Percentiles rank a stretch among this genome's conserved stretches.
phyloP scores from a whole-genome alignment of 1,140 invertebrate genomes.

The Drosophila virilis region DNA sequence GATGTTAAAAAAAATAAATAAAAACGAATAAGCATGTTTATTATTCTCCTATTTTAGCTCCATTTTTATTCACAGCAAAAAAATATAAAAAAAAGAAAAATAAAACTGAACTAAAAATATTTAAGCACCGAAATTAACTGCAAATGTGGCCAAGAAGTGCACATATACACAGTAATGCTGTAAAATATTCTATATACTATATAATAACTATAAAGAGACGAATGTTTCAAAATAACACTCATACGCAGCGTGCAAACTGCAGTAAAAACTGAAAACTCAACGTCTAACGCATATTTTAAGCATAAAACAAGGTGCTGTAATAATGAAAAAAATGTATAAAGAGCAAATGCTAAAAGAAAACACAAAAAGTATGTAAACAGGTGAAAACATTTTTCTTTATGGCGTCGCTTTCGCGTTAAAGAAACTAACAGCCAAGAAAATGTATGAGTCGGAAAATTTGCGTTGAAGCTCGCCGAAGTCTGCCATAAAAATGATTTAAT shows the following conservation, averaged over 20 bases:
- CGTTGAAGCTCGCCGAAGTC: constrained; percentile 16
- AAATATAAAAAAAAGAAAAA: neutral
- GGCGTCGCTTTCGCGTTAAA: neutral
- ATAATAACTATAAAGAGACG: constrained; percentile 33
- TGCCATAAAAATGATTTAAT: constrained; percentile 59
- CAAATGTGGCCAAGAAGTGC: constrained; percentile 17
- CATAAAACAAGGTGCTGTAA: constrained; percentile 38
- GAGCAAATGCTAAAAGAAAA: constrained; percentile 22
- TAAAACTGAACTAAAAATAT: neutral
- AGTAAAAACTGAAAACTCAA: constrained; percentile 20
- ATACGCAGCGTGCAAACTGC: constrained; percentile 24
- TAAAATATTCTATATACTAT: constrained; percentile 12
- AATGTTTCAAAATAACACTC: constrained; percentile 36
- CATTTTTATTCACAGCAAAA: no score
- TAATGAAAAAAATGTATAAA: constrained; percentile 42
- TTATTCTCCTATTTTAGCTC: no score
- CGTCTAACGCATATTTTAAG: constrained; percentile 11
- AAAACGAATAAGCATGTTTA: no score
- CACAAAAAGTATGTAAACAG: constrained; percentile 40
- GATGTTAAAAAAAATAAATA: no score
- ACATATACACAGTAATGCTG: constrained; percentile 16
- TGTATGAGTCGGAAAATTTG: constrained; percentile 32
- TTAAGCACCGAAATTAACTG: constrained; percentile 12
- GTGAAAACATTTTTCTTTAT: constrained; percentile 41
- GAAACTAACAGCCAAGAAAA: constrained; percentile 34